A percentile compares a stretch with the other conserved stretches of the same genome.
Conservation (phyloP, 2,888 invertebrate genomes). For the Megamerina dolium region DNA sequence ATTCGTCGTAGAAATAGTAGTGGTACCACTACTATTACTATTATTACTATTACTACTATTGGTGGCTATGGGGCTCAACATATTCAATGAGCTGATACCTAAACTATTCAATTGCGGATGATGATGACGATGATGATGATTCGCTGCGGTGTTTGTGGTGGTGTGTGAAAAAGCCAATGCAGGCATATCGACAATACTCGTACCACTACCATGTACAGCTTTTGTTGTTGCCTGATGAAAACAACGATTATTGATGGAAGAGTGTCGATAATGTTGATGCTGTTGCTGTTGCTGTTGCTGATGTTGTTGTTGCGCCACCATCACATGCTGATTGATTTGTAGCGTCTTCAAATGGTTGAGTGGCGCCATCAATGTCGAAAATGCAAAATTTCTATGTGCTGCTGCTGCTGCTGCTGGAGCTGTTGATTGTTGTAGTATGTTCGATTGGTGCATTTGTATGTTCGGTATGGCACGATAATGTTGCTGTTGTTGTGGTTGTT, state of each 20-base stretch:
- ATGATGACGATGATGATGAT: slow-evolving; percentile 1
- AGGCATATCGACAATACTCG: no score
- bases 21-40: slow-evolving; percentile 4
- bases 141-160: no score
- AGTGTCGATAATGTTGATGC: slow-evolving; percentile 3
- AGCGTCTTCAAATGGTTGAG: slow-evolving; percentile 37
- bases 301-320: background rate
- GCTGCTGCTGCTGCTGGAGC: no score
- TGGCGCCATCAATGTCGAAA: slow-evolving; percentile 33
- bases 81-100: no score
- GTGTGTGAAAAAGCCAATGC: no score
- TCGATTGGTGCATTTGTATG: slow-evolving; percentile 6
- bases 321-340: slow-evolving; percentile 25
- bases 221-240: no score
- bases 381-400: slow-evolving; percentile 23
- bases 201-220: no score
- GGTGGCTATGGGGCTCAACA: no score
- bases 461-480: slow-evolving; percentile 9
- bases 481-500: slow-evolving; percentile 35
- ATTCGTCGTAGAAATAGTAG: background rate
- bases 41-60: slow-evolving; percentile 2
- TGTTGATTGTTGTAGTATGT: no score
- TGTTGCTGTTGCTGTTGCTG: slow-evolving; percentile 15
- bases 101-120: background rate
- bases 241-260: no score